Evolutionary conservation across 2,888 invertebrate genomes (phyloP).

Genomic region (Pristionchus exspectatus): DNA sequence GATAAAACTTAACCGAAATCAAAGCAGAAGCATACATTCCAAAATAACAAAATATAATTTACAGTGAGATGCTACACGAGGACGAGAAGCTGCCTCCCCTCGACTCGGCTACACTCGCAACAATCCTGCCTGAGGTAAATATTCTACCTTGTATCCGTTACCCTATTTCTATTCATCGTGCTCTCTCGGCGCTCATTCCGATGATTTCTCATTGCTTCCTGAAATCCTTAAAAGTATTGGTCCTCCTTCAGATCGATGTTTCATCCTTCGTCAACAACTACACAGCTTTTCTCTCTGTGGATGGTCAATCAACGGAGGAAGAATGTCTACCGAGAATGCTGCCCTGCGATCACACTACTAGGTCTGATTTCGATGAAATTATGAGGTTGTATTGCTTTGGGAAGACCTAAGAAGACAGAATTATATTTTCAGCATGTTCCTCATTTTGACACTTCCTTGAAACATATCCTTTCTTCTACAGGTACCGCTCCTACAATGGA

Average conservation of each 20-base stretch:
- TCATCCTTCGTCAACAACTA: conserved; percentile 75
- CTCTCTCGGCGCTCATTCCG: too few species aligned
- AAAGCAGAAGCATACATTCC: neutral
- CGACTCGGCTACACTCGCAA: conserved; percentile 74
- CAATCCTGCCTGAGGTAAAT: conserved; percentile 65
- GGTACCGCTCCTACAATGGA: conserved; percentile 90
- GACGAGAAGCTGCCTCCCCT: conserved; percentile 74
- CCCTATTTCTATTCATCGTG: too few species aligned
- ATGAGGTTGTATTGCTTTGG: neutral
- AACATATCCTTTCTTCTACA: conserved; percentile 27
- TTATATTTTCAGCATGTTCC: neutral
- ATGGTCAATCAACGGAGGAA: conserved; percentile 66
- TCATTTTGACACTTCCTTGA: neutral
- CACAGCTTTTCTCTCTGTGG: conserved; percentile 75
- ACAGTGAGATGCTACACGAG: conserved; percentile 71
- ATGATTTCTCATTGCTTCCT: too few species aligned
- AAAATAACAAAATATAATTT: neutral
- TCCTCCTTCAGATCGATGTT: conserved; percentile 65
- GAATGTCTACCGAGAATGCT: conserved; percentile 77
- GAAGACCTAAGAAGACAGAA: neutral
- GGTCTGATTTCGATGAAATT: conserved; percentile 57
- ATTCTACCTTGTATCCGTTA: neutral
- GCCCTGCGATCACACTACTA: conserved; percentile 78
- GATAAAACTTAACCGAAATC: neutral
- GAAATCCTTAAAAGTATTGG: too few species aligned